Evolutionary conservation across 2,113 vertebrate species (phyloP), one percentile per base, ranked within the genome.

Genomic region (Hypomesus transpacificus): DNA sequence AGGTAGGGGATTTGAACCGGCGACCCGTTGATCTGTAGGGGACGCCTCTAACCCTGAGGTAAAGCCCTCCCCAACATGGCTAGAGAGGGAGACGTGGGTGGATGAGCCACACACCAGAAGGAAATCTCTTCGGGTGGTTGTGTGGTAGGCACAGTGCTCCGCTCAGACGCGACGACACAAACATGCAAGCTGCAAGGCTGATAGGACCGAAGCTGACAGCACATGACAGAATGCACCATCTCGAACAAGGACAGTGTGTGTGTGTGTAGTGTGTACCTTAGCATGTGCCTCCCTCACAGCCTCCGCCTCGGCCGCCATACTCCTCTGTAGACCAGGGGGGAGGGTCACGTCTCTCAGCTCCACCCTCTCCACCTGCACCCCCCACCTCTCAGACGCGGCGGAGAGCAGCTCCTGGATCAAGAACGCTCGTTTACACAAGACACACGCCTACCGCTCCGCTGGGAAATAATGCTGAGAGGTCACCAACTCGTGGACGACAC

Each of bases 221-320:
- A 13, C 39, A 46, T 46, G 39, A 46, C 58, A 22, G 7, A 5
- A 56, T 56, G 54, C 53, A 54, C 31, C 11, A 9, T 13, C 39
- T 2, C 2, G 24, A 24, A 46, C 39, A 11, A 46, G 9, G 39
- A 46, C 39, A 61, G 24, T 54, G 17, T 71, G 70, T 71, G 61
- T 26, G 50, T 52, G 22, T 3, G 50, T 50, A 61, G 58, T 61
- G 1, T 16, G 7, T 64, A 90, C 89, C 79, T 89, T 90, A 2
- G 89, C 90, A 18, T 78, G 79, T 56, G 90, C 85, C 3, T 77
- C 83, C 64, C 89, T 82, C n/a, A 71, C 57, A 3, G 89, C 86
- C 64, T 91, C 85, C 0, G 90, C 88, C 71, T 91, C 86, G 53
- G 88, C 77, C 11, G 88, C 83, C 88, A 88, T 88, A 54, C 87